These are phyloP conservation scores for Heliocidaris tuberculata DNA, from an alignment of 35 echinoderm and acorn worm species.

Conservation along the genomic window DNA sequence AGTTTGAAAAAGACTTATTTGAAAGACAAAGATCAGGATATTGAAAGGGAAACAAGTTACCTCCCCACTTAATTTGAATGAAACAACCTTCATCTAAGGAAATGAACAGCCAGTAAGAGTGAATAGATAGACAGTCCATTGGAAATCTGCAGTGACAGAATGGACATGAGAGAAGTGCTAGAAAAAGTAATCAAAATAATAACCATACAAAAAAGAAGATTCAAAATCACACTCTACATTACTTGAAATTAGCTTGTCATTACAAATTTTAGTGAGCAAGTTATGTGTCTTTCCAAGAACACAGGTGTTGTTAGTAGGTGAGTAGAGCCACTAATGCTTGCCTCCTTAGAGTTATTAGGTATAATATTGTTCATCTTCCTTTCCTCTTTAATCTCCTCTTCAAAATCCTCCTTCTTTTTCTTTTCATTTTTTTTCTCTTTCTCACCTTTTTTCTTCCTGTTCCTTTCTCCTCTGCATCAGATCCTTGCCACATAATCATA, in stretches of 20 bases:
- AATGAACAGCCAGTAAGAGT: background rate
- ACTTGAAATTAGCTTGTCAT: background rate
- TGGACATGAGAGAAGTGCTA: too few relatives aligned
- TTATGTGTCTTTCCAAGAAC: background rate
- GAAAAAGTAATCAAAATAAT: background rate
- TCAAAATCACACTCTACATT: background rate
- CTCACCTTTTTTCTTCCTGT: too few relatives aligned
- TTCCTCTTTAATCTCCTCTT: too few relatives aligned
- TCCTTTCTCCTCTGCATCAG: too few relatives aligned
- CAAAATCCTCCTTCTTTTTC: too few relatives aligned
- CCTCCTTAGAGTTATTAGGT: background rate
- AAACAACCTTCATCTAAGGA: background rate
- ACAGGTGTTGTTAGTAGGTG: background rate
- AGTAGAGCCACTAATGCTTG: background rate
- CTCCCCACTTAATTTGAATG: background rate
- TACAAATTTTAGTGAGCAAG: background rate
- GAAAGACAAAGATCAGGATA: background rate
- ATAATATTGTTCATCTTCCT: too few relatives aligned
- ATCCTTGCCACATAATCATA: too few relatives aligned
- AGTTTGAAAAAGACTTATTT: background rate
- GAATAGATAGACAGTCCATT: background rate
- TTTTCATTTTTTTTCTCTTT: too few relatives aligned
- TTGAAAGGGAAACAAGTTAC: background rate
- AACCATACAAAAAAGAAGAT: too few relatives aligned
- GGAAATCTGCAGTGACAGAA: background rate